Percentiles rank a stretch among this genome's conserved stretches.
Evolutionary conservation across 1,140 invertebrate species (phyloP).

Genomic region (Papilio xuthus): DNA sequence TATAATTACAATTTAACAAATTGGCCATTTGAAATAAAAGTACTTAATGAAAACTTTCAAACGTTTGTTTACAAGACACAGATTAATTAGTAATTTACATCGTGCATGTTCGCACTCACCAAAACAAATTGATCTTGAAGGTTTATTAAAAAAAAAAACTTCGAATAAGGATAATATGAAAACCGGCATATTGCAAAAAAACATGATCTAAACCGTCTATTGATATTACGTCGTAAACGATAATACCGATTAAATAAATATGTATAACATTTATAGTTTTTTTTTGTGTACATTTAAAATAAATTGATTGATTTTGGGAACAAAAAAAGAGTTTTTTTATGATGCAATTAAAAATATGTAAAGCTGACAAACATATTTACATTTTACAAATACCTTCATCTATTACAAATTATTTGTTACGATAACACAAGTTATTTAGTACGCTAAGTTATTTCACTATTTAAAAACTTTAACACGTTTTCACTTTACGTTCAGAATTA

Average conservation of each 20-base stretch:
- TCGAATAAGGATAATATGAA: background rate
- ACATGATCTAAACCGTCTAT: background rate
- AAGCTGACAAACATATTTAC: background rate
- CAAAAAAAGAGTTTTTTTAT: background rate
- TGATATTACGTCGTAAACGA: background rate
- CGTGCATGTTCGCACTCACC: background rate
- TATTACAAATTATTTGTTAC: background rate
- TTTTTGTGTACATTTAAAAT: background rate
- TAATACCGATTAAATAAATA: background rate
- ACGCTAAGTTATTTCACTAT: background rate
- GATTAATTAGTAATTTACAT: background rate
- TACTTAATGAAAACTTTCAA: background rate
- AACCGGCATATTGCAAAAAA: background rate
- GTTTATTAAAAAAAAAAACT: background rate
- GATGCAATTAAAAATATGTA: background rate
- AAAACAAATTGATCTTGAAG: constrained; percentile 19
- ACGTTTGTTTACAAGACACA: background rate
- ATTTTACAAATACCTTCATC: background rate
- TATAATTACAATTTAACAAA: too few relatives aligned
- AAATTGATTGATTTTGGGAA: background rate
- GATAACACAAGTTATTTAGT: background rate
- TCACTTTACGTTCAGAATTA: background rate
- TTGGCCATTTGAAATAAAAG: background rate
- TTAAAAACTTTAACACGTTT: background rate
- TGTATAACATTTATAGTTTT: too few relatives aligned